Percentiles rank a stretch among this genome's conserved stretches.
Conservation (phyloP, 2,888 invertebrate genomes). For the Palloptera scutellata region DNA sequence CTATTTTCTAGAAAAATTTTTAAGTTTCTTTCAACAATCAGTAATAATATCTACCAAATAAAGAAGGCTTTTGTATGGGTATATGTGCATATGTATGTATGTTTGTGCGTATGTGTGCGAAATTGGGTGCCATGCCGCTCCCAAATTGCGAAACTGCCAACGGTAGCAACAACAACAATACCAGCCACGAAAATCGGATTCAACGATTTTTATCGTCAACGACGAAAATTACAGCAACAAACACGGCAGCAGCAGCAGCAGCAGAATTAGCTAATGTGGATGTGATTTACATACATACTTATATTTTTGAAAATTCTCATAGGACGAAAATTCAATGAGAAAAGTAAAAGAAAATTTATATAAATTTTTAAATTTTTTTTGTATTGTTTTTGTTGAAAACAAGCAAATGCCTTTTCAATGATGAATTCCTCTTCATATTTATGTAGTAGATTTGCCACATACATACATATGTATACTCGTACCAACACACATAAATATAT, state of each 20-base stretch:
- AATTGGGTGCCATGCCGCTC: slow-evolving; percentile 35
- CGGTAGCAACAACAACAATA: slow-evolving; percentile 25
- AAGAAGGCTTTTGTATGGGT: not conserved
- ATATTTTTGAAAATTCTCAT: not conserved
- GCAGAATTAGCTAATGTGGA: not conserved
- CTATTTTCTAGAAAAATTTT: no score
- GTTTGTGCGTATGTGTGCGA: not conserved
- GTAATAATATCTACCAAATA: not conserved
- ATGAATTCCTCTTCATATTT: not conserved
- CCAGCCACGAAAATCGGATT: slow-evolving; percentile 15
- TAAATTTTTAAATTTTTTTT: no score
- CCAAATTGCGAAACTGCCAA: slow-evolving; percentile 35
- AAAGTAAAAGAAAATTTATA: no score
- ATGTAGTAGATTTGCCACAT: not conserved
- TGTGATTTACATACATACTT: slow-evolving; percentile 7
- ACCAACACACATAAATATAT: not conserved
- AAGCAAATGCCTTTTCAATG: not conserved
- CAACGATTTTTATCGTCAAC: slow-evolving; percentile 6
- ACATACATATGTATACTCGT: slow-evolving; percentile 6
- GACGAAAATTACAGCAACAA: slow-evolving; percentile 7
- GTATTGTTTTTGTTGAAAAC: no score
- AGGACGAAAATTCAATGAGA: no score
- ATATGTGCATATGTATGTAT: not conserved
- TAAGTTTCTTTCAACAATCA: not conserved
- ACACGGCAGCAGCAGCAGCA: slow-evolving; percentile 4